Base-by-base conservation (phyloP, 2,797 vertebrate species). In the Enteromius argenteus region DNA sequence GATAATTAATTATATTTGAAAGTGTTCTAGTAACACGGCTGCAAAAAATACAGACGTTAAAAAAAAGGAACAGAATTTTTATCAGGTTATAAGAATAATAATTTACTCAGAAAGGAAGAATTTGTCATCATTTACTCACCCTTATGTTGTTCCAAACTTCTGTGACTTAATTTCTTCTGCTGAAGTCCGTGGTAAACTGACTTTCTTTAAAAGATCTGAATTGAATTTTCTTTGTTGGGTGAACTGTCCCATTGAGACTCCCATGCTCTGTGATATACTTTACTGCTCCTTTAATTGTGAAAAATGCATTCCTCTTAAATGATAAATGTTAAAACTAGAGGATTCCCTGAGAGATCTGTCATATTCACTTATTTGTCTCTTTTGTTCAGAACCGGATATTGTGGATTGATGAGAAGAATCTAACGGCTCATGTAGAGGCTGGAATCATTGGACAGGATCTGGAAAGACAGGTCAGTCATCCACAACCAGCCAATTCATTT, bases 341-440 rank as follows among this genome's bases (percentile, higher is more conserved):
- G 35, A 30, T 9, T 17, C 14, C 5, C 0, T 1, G 23, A 72
- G n/a, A 49, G 69, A 77, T 35, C 71, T 60, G 21, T 46, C 35
- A 27, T 32, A 49, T 75, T n/a, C 17, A 35, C 58, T 56, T 84
- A 81, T 78, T 86, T 44, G 37, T 15, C 81, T 17, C 44, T 81
- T 80, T 35, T 27, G 92, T 90, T 87, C 92, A 99, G 98, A 99
- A 97, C 91, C 97, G 95, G 86, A 98, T 99, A 91, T 94, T 99
- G 71, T 99, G 98, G 98, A 95, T 99, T 85, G 98, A 99, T 89
- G 98, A 99, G 93, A 99, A 97, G 89, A 99, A 99, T 91, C 92
- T 99, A 92, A 99, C 97, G 5, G 97, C 96, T 87, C 97, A 96
- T 78, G 92, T 98, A 81, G 98, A 99, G 91, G 96, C 98, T 87